Evolutionary conservation across 2,113 vertebrate species (phyloP).

Genomic region (Epinephelus lanceolatus): DNA sequence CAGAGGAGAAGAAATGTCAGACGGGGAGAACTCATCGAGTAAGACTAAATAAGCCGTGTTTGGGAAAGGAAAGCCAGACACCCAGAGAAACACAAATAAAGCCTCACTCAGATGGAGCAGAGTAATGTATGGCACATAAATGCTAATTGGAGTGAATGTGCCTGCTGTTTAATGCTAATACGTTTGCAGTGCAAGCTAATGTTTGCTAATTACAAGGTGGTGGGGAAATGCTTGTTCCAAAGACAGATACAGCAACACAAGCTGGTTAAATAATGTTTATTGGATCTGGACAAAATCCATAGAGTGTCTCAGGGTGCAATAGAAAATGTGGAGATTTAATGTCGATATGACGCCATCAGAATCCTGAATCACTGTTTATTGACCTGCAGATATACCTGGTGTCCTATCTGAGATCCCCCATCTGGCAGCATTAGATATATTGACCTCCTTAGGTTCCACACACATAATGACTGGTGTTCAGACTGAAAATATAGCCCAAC

Average conservation of each 20-base stretch:
- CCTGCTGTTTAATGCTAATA: conserved; percentile 69
- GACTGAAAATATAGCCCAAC: not conserved
- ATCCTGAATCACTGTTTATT: not conserved
- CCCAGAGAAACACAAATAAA: not conserved
- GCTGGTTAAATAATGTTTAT: conserved; percentile 30
- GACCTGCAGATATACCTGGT: not conserved
- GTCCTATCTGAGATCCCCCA: not conserved
- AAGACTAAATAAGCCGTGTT: not conserved
- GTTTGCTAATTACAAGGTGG: conserved; percentile 58
- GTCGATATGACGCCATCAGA: not conserved
- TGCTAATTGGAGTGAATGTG: conserved; percentile 49
- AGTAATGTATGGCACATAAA: conserved; percentile 29
- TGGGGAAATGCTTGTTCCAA: conserved; percentile 19
- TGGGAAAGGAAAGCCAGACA: conserved; percentile 8
- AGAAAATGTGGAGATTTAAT: not conserved
- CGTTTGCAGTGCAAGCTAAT: conserved; percentile 42
- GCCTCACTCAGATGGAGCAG: conserved; percentile 7
- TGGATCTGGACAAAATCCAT: conserved; percentile 26
- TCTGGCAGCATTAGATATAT: not conserved
- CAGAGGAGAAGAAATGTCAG: not conserved
- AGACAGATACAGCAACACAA: conserved; percentile 21
- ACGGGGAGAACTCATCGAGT: not conserved
- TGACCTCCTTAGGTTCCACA: not conserved
- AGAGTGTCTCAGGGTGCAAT: not conserved
- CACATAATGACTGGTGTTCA: not conserved